Base-by-base conservation (phyloP, 2,113 vertebrate genomes). In the Ammodytes marinus region DNA sequence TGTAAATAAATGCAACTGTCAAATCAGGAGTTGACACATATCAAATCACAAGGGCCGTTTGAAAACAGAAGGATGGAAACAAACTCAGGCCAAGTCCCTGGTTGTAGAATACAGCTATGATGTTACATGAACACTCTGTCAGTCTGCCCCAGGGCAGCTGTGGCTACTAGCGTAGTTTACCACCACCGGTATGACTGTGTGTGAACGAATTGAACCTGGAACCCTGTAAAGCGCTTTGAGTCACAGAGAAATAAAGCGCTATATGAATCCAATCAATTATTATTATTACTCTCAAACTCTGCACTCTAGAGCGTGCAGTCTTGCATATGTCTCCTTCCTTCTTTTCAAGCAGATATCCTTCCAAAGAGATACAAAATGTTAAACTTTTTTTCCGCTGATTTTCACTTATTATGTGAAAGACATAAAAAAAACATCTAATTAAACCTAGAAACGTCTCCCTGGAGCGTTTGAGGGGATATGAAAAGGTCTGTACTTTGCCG, bases 401-500 rank as follows among this genome's bases (percentile, higher is more conserved):
- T 27, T 27, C 27, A 45, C 15, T 75, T 60, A 59, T 70, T 53
- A 39, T 47, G 42, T 40, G 17, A 64, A 45, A 63, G 0, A 17
- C 11, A 40, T 52, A 57, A 53, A 73, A 53, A 73, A 63, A 6
- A 15, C 0, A 52, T 68, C 64, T 78, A 57, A 81, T 71, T 82
- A 63, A 67, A 42, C 43, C 7, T 54, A n/a, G 66, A 83, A 27
- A 27, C 35, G 19, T 53, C 39, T 49, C 43, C 27, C 42, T 19
- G 19, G 70, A 69, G 59, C 58, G 7, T n/a, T 10, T 59, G 8
- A 59, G 19, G n/a, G 49, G 9, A 65, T 42, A 52, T 67, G 60
- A 68, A 74, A 74, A 81, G 69, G 65, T 74, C 46, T 40, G 35
- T 8, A 55, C 39, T 66, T 61, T 81, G 55, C 61, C 49, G 54